Evolutionary conservation across 2,113 vertebrate species (phyloP), one percentile per base, ranked within the genome.

Genomic region (Lycaon pictus): DNA sequence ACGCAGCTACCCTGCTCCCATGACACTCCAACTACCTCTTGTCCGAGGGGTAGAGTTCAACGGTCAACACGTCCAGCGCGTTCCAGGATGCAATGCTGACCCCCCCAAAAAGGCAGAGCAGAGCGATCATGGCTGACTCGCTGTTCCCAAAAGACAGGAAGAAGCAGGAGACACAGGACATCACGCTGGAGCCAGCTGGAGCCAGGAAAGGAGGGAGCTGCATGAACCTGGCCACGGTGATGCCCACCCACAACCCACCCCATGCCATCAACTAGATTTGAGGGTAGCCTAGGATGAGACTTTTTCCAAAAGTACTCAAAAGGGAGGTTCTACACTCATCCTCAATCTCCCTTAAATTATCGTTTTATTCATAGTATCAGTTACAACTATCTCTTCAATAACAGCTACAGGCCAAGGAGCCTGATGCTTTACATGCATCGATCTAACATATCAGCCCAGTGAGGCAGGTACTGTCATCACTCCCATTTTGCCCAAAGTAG

Each of bases 61-160:
- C 99, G 0, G 99, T 99, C 97, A 99, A 98, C 96, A 99, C 99
- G 1, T 99, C 99, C 89, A 99, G 99, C 11, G 99, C 98, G 0
- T 99, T 99, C 99, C 99, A 99, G 82, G 99, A 99, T 62, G 99
- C 99, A n/a, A 99, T 99, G 99, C 99, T 99, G 98, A 99, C 99
- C 3, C 99, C 99, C 0, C 99, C 99, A 1, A 99, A 99, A 96
- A 99, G 99, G 98, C 99, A 99, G 97, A 99, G 99, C 97, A 99
- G 98, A 2, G 99, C 99, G 0, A 99, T 99, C 99, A 99, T 99
- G 98, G 99, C 99, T 0, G 99, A 99, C 98, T 99, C 99, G 29
- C 99, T 99, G 99, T 99, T 99, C 82, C 99, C 99, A 0, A 99
- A 99, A 43, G 99, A 99, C 96, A 99, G 98, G 99, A 99, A 99